These are phyloP conservation scores for Oscarella lobularis DNA, from an alignment of 37 sponge, comb jelly and placozoan genomes.

Conservation along the genomic window DNA sequence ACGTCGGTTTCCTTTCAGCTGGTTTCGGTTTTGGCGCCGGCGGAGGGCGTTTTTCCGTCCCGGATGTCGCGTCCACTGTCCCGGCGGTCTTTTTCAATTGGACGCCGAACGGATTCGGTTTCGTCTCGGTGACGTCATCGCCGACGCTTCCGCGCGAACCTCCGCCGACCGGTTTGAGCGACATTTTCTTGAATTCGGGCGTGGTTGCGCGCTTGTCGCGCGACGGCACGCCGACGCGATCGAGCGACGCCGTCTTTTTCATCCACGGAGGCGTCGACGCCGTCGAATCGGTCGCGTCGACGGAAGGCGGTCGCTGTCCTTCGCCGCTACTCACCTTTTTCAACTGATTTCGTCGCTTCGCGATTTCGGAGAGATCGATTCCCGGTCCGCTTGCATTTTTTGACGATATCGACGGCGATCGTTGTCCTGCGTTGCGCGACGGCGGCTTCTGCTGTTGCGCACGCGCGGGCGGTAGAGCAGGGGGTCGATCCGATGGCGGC, in stretches of 20 bases:
- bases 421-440: no score
- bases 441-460: no score
- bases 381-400: no score
- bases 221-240: not conserved
- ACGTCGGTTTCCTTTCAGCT: not conserved
- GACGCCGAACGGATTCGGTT: not conserved
- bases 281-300: not conserved
- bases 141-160: not conserved
- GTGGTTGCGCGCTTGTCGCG: not conserved
- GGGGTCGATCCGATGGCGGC: not conserved
- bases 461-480: not conserved
- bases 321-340: not conserved
- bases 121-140: not conserved
- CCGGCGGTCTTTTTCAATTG: not conserved
- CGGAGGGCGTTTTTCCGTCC: not conserved
- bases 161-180: not conserved
- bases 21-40: not conserved
- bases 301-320: not conserved
- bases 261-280: not conserved
- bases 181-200: not conserved
- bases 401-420: no score
- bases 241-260: not conserved
- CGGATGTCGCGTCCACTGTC: no score
- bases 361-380: no score
- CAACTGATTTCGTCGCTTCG: not conserved